Conservation (phyloP, 2,797 vertebrate genomes). For the Lophura swinhoii region DNA sequence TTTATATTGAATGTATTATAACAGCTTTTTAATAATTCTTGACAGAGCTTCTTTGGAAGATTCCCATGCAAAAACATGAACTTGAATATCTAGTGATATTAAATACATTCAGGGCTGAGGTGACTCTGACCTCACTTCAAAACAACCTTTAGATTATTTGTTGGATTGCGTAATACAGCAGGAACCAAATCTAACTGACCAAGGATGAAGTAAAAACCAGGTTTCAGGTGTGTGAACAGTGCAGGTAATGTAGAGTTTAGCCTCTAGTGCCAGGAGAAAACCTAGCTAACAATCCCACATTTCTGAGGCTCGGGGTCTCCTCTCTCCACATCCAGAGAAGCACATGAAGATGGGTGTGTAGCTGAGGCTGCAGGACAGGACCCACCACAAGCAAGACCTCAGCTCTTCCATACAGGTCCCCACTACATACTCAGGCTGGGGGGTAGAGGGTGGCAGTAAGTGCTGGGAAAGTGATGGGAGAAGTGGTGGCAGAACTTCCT, state of each 20-base stretch:
- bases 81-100: background rate
- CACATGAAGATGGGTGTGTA: accelerated
- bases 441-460: background rate
- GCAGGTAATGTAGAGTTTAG: background rate
- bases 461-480: background rate
- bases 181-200: background rate
- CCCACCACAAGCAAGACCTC: background rate
- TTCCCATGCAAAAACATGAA: background rate
- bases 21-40: background rate
- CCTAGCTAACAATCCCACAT: accelerated
- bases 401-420: accelerated
- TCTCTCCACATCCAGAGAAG: accelerated
- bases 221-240: background rate
- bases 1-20: background rate
- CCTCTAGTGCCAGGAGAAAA: background rate
- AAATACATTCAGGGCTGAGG: background rate
- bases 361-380: background rate
- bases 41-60: background rate
- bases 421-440: background rate
- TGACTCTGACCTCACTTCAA: background rate
- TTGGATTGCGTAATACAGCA: accelerated
- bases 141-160: background rate
- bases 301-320: background rate
- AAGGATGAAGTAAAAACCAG: background rate
- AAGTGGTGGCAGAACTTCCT: background rate